Conservation (phyloP, 1,140 invertebrate genomes). For the Diorhabda sublineata region DNA sequence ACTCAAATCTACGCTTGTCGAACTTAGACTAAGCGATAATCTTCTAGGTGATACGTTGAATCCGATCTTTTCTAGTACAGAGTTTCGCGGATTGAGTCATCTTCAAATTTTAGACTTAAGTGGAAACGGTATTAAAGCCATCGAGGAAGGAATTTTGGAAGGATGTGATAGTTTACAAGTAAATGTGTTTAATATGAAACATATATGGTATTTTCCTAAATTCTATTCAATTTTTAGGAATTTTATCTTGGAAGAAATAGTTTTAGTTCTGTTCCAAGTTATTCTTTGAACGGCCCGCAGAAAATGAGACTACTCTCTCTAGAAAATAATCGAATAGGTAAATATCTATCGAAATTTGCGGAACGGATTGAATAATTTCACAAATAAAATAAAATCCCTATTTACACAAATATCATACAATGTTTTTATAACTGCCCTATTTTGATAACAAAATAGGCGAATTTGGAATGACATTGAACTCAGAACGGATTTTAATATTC, state of each 20-base stretch:
- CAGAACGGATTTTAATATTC: no score
- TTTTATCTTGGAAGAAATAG: conserved; percentile 77
- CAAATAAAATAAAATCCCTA: neutral
- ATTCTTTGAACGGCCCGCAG: conserved; percentile 73
- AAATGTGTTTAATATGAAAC: conserved; percentile 19
- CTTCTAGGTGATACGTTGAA: conserved; percentile 82
- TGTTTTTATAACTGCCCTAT: no score
- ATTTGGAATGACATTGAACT: no score
- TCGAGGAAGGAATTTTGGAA: conserved; percentile 82
- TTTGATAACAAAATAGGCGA: no score
- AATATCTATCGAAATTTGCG: conserved; percentile 25
- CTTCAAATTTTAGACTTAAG: conserved; percentile 73
- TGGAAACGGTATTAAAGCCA: conserved; percentile 70
- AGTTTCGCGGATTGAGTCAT: conserved; percentile 70
- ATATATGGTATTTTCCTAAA: neutral
- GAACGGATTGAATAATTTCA: neutral
- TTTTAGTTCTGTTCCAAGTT: conserved; percentile 66
- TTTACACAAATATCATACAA: neutral
- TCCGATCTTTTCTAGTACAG: conserved; percentile 81
- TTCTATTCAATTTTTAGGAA: conserved; percentile 55
- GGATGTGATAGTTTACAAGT: conserved; percentile 72
- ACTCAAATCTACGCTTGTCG: conserved; percentile 61
- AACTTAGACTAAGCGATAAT: conserved; percentile 73
- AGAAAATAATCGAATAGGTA: conserved; percentile 77
- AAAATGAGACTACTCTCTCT: conserved; percentile 68